Evolutionary conservation across 1,140 invertebrate species (phyloP), one percentile per base, ranked within the genome.

Genomic region (Penaeus chinensis): DNA sequence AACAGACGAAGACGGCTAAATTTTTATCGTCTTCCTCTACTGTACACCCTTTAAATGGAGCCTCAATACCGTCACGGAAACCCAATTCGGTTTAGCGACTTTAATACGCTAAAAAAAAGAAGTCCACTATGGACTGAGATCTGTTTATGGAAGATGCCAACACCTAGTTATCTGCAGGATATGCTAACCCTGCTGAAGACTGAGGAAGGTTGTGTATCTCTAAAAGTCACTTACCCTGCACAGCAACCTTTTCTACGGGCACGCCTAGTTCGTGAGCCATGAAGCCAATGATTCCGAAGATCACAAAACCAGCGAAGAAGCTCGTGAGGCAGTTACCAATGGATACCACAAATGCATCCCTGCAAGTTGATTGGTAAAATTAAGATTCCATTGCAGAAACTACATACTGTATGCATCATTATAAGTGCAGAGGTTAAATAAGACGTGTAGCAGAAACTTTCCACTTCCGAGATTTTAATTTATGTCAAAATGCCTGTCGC

Each of bases 191-290:
- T 69, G 71, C 74, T 77, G 85, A 87, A 76, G 80, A 77, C 74
- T 71, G 80, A 87, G 65, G 54, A 54, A 37, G 54, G 69, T 18
- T 37, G 32, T 66, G 47, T 83, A 24, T 54, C 27, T 22, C 5
- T 54, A 24, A 76, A 47, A 66, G 20, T 13, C 84, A 78, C 85
- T 90, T 83, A 90, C 90, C 90, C 69, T 90, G 77, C 27, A 82
- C 90, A n/a, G 87, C 90, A 22, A 91, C 90, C 27, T 89, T 78
- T 3, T 91, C 88, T 13, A 91, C 88, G 13, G 87, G 82, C 11
- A 90, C 60, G 5, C 95, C 93, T 11, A 96, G 92, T 90, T 96
- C 95, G 86, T 96, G 95, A 3, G 95, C 95, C 89, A 96, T 92
- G 91, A 96, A 96, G 11, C 93, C 93, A 32, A 93, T 92, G 61